Evolutionary conservation across 1,140 invertebrate species (phyloP).

Genomic region (Eulimnadia texana): DNA sequence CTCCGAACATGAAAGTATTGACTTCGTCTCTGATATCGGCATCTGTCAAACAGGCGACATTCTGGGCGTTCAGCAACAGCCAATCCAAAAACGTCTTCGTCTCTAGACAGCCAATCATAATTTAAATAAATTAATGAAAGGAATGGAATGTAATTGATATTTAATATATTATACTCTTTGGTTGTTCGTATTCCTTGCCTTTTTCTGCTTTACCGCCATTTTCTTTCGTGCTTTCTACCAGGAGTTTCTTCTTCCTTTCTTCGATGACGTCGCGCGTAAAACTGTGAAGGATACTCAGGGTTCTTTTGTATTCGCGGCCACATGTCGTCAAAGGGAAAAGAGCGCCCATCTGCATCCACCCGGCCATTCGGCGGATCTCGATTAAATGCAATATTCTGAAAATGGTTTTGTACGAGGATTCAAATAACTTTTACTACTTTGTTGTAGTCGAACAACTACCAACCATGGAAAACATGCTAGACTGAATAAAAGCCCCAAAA

Average conservation of each 20-base stretch:
- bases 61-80: slow-evolving; percentile 44
- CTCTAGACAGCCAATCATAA: slow-evolving; percentile 20
- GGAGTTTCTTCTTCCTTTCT: not conserved
- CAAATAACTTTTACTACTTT: too few relatives aligned
- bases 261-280: slow-evolving; percentile 53
- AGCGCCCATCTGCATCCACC: slow-evolving; percentile 65
- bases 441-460: too few relatives aligned
- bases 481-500: too few relatives aligned
- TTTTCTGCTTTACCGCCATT: not conserved
- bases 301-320: slow-evolving; percentile 54
- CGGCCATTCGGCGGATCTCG: slow-evolving; percentile 41
- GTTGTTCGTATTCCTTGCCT: too few relatives aligned
- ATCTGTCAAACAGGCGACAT: slow-evolving; percentile 40
- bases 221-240: not conserved
- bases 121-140: not conserved
- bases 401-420: too few relatives aligned
- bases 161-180: not conserved
- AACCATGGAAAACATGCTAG: too few relatives aligned
- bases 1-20: slow-evolving; percentile 60
- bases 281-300: slow-evolving; percentile 64
- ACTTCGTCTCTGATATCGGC: slow-evolving; percentile 52
- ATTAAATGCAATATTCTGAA: slow-evolving; percentile 28
- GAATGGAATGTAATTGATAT: not conserved
- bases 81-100: slow-evolving; percentile 48
- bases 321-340: slow-evolving; percentile 62